These are phyloP conservation scores for Drosophila paranaensis DNA, from an alignment of 2,888 invertebrate genomes.

Conservation along the genomic window DNA sequence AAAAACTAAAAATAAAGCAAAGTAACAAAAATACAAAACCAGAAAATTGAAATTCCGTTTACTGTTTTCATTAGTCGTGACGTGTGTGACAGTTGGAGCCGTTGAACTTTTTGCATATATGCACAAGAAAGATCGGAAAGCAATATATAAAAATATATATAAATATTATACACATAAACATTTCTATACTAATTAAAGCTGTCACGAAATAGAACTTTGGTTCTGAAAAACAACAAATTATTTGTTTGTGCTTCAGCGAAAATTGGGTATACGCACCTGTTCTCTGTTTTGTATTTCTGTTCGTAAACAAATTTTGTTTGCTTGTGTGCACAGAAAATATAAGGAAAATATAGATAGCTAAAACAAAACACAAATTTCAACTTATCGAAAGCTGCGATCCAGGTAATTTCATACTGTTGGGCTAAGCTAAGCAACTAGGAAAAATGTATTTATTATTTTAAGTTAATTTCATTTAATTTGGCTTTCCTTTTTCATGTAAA, in stretches of 20 bases:
- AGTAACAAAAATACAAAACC: not conserved
- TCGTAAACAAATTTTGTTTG: constrained; percentile 69
- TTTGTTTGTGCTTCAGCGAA: constrained; percentile 20
- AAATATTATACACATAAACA: not conserved
- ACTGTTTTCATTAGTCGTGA: constrained; percentile 42
- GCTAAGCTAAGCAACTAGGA: not conserved
- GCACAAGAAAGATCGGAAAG: not conserved
- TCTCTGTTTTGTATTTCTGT: constrained; percentile 46
- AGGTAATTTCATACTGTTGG: not conserved
- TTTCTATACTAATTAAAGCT: constrained; percentile 9
- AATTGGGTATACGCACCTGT: constrained; percentile 24
- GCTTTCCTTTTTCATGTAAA: too few relatives aligned
- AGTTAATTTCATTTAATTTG: not conserved
- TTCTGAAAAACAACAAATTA: constrained; percentile 19
- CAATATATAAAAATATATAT: constrained; percentile 1
- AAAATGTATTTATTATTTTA: not conserved
- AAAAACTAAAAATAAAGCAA: not conserved
- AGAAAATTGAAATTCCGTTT: constrained; percentile 8
- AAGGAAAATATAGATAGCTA: not conserved
- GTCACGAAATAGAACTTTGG: constrained; percentile 22
- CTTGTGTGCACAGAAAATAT: constrained; percentile 4
- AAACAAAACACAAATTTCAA: not conserved
- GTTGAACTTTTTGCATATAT: constrained; percentile 48
- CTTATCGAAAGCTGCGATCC: not conserved
- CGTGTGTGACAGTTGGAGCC: constrained; percentile 42